These are phyloP conservation scores for Dusona sp. DNA, from an alignment of 2,888 invertebrate genomes.

Conservation along the genomic window DNA sequence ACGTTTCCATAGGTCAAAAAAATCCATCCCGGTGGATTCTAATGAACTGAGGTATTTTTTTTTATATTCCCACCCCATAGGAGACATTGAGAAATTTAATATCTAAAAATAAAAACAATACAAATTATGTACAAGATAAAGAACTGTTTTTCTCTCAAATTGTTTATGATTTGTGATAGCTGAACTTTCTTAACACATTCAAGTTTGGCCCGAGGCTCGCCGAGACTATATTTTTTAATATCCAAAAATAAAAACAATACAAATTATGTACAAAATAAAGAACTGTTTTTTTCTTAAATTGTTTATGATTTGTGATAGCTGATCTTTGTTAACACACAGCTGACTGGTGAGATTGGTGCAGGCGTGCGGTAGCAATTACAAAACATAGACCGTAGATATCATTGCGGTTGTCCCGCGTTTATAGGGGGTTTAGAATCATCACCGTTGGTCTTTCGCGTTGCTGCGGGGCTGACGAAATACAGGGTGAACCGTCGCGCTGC, in stretches of 20 bases:
- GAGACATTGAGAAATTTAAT: neutral
- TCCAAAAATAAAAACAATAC: too few species aligned
- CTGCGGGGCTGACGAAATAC: slow-evolving; percentile 12
- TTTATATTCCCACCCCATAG: too few species aligned
- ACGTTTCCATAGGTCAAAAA: neutral
- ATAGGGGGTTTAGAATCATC: slow-evolving; percentile 26
- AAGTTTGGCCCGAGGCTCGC: too few species aligned
- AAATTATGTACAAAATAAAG: too few species aligned
- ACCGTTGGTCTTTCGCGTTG: slow-evolving; percentile 14
- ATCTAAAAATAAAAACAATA: too few species aligned
- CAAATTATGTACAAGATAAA: too few species aligned
- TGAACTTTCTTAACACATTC: too few species aligned
- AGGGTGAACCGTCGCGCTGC: slow-evolving; percentile 22
- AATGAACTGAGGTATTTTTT: too few species aligned
- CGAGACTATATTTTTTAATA: too few species aligned
- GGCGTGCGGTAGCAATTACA: neutral
- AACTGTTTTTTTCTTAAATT: too few species aligned
- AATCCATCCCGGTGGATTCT: neutral
- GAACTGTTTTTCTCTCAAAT: too few species aligned
- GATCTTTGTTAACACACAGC: neutral
- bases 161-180: neutral
- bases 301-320: neutral
- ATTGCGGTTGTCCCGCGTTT: neutral
- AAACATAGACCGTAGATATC: neutral
- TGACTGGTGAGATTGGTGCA: neutral